phyloP scores from a whole-genome alignment of 2,113 vertebrate genomes.

The Cynocephalus volans region DNA sequence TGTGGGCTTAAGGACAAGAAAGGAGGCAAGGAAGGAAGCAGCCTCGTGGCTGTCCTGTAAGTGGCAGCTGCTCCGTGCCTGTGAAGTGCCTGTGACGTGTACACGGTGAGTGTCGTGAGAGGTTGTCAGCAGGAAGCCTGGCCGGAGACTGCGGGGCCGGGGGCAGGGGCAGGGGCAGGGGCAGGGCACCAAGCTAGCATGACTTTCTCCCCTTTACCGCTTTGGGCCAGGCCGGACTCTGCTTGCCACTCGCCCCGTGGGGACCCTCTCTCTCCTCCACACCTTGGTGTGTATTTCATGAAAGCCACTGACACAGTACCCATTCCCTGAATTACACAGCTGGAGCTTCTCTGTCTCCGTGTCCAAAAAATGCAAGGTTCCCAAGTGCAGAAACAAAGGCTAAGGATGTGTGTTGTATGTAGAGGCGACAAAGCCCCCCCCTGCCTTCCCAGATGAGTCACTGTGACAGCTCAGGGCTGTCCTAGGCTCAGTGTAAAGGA shows the following conservation, averaged over 20 bases:
- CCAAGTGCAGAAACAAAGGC: not conserved
- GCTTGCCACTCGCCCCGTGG: not conserved
- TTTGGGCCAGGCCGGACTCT: not conserved
- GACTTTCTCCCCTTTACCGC: not conserved
- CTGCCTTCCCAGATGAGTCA: not conserved
- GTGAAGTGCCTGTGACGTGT: not conserved
- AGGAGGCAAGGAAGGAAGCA: not conserved
- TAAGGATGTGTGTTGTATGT: not conserved
- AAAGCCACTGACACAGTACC: not conserved
- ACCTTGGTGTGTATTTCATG: not conserved
- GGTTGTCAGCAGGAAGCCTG: not conserved
- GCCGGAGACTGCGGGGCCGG: too few species aligned
- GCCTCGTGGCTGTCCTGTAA: not conserved
- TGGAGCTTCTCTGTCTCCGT: not conserved
- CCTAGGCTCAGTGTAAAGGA: not conserved
- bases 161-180: too few species aligned
- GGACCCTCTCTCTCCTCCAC: not conserved
- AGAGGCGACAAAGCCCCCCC: not conserved
- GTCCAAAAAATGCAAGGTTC: not conserved
- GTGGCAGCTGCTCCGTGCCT: not conserved
- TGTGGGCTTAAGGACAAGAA: not conserved
- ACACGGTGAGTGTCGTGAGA: not conserved
- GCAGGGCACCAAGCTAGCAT: too few species aligned
- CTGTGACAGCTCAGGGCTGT: too few species aligned
- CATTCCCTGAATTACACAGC: conserved; percentile 28